Evolutionary conservation across 2,113 vertebrate species (phyloP), one percentile per base, ranked within the genome.

Genomic region (Alethe diademata): DNA sequence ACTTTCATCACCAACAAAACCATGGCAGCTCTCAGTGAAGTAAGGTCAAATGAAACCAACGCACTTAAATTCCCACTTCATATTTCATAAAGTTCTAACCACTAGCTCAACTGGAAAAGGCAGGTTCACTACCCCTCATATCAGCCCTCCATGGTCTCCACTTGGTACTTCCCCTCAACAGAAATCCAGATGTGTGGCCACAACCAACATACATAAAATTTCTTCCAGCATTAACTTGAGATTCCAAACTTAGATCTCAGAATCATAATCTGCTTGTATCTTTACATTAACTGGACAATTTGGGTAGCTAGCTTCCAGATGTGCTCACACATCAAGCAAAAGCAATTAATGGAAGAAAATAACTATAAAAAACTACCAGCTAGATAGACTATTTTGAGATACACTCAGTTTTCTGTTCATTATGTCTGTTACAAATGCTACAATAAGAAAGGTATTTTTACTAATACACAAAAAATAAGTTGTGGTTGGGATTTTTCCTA

Each of bases 141-240:
- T 3, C 35, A 78, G 29, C 31, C 9, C 45, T 87, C 17, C 4
- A 2, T 4, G 5, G 19, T n/a, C 45, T 79, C 38, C 9, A 24
- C 26, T 75, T 33, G 0, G 4, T 56, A 26, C 23, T 26, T 42
- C 18, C 12, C 20, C 20, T 69, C 33, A 79, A 18, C 0, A 61
- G 31, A 82, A 54, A 36, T 19, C 12, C 51, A 70, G n/a, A 45
- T 5, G 8, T 20, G 12, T 6, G 19, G 29, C 11, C 25, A 51
- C 23, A 78, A 31, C 3, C 1, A 14, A 50, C 23, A 51, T 1
- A 70, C 6, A 69, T 5, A 23, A 48, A 48, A 19, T 38, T 78
- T 76, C 25, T 65, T 57, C 29, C 56, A 86, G 29, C 18, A 86
- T 11, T 42, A 42, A 50, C 9, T 20, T 80, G 19, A 8, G 20